These are phyloP conservation scores for Tenualosa ilisha DNA, from an alignment of 2,797 vertebrate species.

Conservation along the genomic window DNA sequence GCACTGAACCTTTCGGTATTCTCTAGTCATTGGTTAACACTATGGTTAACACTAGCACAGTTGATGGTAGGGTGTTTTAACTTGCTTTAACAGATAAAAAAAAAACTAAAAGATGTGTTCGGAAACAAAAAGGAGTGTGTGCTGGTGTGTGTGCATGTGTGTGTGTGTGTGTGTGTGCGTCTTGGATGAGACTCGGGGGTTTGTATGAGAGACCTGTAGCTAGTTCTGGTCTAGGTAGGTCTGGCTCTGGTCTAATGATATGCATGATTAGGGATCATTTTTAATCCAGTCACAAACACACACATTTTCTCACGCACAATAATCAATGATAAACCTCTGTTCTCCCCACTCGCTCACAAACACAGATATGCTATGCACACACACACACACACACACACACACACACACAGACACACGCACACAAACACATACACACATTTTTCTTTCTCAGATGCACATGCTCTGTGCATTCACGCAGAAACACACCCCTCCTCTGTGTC, in stretches of 20 bases:
- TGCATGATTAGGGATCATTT: background rate
- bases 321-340: too few species aligned
- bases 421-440: background rate
- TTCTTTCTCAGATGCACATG: background rate
- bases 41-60: background rate
- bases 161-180: background rate
- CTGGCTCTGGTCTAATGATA: background rate
- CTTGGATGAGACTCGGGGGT: too few species aligned
- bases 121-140: background rate
- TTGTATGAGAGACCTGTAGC: background rate
- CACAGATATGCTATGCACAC: background rate
- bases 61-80: background rate
- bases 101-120: background rate
- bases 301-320: too few species aligned
- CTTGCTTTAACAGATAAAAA: background rate
- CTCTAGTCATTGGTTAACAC: background rate
- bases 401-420: background rate
- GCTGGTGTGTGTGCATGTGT: background rate
- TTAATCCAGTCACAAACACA: background rate
- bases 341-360: too few species aligned
- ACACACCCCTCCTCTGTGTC: background rate
- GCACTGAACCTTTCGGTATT: background rate
- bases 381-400: background rate
- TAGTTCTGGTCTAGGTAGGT: background rate
- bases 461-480: background rate